Evolutionary conservation across 2,888 invertebrate species (phyloP).

Genomic region (Drosophila falleni): DNA sequence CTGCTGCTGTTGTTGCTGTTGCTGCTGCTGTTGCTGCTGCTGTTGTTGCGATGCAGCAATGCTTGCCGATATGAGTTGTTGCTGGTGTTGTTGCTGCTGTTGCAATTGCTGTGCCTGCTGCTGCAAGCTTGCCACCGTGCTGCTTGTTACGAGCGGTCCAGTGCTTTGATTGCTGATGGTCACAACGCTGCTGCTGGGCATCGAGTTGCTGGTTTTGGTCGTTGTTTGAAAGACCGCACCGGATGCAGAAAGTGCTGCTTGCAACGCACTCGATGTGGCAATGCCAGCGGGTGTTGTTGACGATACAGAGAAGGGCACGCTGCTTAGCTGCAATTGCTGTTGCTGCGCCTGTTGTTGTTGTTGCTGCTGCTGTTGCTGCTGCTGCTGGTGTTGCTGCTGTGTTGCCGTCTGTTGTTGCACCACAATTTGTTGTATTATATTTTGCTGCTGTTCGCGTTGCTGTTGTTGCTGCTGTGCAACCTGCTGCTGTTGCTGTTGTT

Average conservation of each 20-base stretch:
- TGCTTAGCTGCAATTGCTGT: constrained; percentile 76
- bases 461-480: constrained; percentile 85
- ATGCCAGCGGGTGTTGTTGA: constrained; percentile 82
- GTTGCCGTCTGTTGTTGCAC: constrained; percentile 72
- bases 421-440: constrained; percentile 56
- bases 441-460: constrained; percentile 73
- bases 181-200: constrained; percentile 84
- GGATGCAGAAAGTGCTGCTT: constrained; percentile 85
- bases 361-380: constrained; percentile 70
- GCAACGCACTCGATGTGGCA: constrained; percentile 78
- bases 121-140: constrained; percentile 78
- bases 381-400: constrained; percentile 83
- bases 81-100: constrained; percentile 64
- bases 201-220: constrained; percentile 69
- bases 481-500: constrained; percentile 86
- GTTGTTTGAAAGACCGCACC: constrained; percentile 86
- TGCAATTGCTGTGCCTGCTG: constrained; percentile 75
- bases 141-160: constrained; percentile 83
- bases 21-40: constrained; percentile 73
- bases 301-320: constrained; percentile 82
- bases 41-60: constrained; percentile 49
- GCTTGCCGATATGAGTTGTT: constrained; percentile 58
- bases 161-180: constrained; percentile 82
- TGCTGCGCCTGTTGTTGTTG: constrained; percentile 73
- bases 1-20: constrained; percentile 55